Conservation (phyloP, 2,113 vertebrate species). For the Balaeniceps rex region DNA sequence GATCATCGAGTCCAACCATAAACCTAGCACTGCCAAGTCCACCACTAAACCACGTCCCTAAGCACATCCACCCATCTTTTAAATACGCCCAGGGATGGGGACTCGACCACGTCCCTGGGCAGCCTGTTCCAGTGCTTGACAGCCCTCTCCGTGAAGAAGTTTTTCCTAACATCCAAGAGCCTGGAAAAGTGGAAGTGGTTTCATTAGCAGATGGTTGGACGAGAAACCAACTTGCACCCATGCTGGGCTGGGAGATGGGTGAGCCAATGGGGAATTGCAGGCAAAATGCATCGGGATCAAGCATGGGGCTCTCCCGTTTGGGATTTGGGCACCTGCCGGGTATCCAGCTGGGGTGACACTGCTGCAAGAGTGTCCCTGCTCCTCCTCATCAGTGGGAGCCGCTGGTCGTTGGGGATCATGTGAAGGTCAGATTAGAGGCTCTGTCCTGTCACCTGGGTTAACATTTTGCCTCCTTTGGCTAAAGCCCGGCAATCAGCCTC, state of each 20-base stretch:
- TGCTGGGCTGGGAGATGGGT: background rate
- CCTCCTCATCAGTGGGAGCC: background rate
- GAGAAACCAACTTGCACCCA: background rate
- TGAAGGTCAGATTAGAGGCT: background rate
- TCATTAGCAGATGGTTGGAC: background rate
- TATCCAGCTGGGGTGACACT: background rate
- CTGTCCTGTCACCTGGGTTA: background rate
- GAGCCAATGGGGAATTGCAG: background rate
- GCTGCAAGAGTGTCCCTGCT: background rate
- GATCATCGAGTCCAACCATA: no score
- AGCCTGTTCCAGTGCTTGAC: no score
- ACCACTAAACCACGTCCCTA: no score
- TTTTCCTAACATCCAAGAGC: no score
- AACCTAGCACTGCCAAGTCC: no score
- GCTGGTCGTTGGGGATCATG: accelerated
- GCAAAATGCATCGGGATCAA: accelerated
- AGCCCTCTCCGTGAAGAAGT: no score
- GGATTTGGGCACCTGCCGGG: background rate
- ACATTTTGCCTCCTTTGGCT: background rate
- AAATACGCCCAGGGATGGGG: no score
- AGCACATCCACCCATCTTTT: no score
- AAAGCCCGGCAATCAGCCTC: background rate
- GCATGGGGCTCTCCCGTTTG: background rate
- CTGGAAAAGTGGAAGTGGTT: background rate
- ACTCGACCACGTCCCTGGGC: no score